Base-by-base conservation (phyloP, 2,797 vertebrate genomes). In the Esox lucius region DNA sequence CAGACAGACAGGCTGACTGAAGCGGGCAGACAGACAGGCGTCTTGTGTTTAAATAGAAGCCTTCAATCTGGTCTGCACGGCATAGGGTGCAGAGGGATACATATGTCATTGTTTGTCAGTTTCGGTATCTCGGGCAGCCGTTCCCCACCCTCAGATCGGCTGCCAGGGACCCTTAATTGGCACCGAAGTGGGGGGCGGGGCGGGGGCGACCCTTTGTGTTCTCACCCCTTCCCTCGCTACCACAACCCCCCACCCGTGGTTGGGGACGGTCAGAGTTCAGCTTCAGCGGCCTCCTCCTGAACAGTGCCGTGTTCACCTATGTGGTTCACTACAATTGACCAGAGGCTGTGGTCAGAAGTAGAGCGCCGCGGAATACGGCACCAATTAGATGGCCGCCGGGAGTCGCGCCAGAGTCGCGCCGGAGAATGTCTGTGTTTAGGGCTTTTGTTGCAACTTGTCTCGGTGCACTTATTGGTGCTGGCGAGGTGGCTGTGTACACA, bases 401-500 rank as follows among this genome's bases (percentile, higher is more conserved):
- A 77, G n/a, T n/a, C n/a, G n/a, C n/a, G n/a, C n/a, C n/a, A n/a
- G n/a, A 1, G 24, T 26, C 24, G 62, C 24, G 82, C 82, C 82
- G 80, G 89, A 90, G 85, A 93, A 91, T 91, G 91, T 88, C 89
- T 89, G 85, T 85, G 86, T n/a, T 48, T n/a, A 56, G 31, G 22
- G 87, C 84, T 80, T 93, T 91, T 93, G 88, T 88, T 83, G 83
- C 84, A 83, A 85, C 91, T 90, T 79, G 83, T 91, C 89, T 92
- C 92, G 93, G 81, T 78, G 76, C 75, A 75, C 91, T 92, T 85
- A 83, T 76, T 12, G 83, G 84, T 91, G 81, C 89, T 91, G 89
- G 65, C 5, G n/a, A 22, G 91, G 92, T 88, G 87, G 84, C 92
- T 92, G 79, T 88, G 87, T 91, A 87, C 91, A 91, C 91, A 93